Evolutionary conservation across 2,888 invertebrate genomes (phyloP), one percentile per base, ranked within the genome.

Genomic region (Lepidocyrtoides sp.): DNA sequence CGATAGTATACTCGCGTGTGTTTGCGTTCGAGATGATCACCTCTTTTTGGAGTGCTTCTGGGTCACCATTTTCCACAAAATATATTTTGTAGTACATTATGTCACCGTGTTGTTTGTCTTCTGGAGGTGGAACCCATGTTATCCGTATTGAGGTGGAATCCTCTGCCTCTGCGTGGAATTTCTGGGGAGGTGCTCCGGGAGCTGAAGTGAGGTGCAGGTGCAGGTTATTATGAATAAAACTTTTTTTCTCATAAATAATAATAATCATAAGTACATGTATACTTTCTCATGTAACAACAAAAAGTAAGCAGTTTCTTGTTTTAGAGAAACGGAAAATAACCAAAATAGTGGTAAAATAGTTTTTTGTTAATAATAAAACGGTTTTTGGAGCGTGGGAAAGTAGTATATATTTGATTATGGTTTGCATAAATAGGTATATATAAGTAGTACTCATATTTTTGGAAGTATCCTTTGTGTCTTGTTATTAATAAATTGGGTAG

Each of bases 121-220:
- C 97, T 82, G 98, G 98, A 94, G 99, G 99, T 94, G 99, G 98
- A 95, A 97, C 96, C 99, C 99, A 99, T 94, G 97, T 96, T 95
- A 99, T 97, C 94, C 97, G 96, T 95, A 99, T 97, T 94, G 98
- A 97, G 93, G 98, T 98, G 94, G 99, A 98, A 95, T 98, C 98
- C 95, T 97, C 97, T 94, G 99, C 97, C 95, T 97, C 96, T 94
- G 98, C 98, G 94, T 97, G 97, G 96, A 99, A 98, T 96, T 98
- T 98, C 96, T 97, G 97, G 95, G 99, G 99, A 95, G 99, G 98
- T 95, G 98, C 98, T 96, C 98, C 98, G 95, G 99, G 99, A 96
- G 98, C 99, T 99, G 96, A 95, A 95, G 95, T 89, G 89, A 48
- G 69, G 91, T 91, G 91, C 91, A 91, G 89, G 91, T 91, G 91